Evolutionary conservation across 2,113 vertebrate species (phyloP), one percentile per base, ranked within the genome.

Genomic region (Lepidothrix coronata): DNA sequence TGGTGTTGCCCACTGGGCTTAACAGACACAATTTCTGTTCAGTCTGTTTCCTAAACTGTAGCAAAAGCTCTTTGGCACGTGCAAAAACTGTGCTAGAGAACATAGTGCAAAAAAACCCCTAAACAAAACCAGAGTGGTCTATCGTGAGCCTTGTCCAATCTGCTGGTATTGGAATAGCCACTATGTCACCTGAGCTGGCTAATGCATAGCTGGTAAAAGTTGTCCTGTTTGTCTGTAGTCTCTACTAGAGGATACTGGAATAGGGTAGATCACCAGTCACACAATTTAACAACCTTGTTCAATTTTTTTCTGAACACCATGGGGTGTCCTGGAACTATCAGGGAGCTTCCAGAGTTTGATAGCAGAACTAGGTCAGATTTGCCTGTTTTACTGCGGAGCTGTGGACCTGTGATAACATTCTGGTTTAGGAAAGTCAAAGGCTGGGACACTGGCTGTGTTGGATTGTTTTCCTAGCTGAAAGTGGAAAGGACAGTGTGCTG

Each of bases 71-170:
- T 20, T 39, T 83, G 62, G 52, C 66, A 72, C 11, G 8, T 35
- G 18, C 11, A n/a, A 65, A 85, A 73, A 15, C 25, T 43, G 3
- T 85, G 18, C 25, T 51, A 55, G 17, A 79, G 33, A 65, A 75
- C 0, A 4, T 18, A 14, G 15, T 43, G 18, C 35, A 62, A 66
- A 54, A 5, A 1, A 1, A 3, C 9, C 7, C 15, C 21, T 14
- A 46, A 80, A n/a, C 28, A 28, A 82, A 73, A 44, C 4, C 14
- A 91, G 35, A 74, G 0, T 68, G 39, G 33, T 33, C 21, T 37
- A n/a, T 31, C n/a, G 21, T 9, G 25, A 19, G 9, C 44, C 31
- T 70, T 46, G 5, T 4, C 71, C 28, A 33, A 7, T 51, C 39
- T 72, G 52, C 39, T 86, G 35, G 24, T 79, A 14, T 4, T 82